A percentile compares a stretch with the other conserved stretches of the same genome.
Conservation (phyloP, 2,113 vertebrate species). For the Uria lomvia region DNA sequence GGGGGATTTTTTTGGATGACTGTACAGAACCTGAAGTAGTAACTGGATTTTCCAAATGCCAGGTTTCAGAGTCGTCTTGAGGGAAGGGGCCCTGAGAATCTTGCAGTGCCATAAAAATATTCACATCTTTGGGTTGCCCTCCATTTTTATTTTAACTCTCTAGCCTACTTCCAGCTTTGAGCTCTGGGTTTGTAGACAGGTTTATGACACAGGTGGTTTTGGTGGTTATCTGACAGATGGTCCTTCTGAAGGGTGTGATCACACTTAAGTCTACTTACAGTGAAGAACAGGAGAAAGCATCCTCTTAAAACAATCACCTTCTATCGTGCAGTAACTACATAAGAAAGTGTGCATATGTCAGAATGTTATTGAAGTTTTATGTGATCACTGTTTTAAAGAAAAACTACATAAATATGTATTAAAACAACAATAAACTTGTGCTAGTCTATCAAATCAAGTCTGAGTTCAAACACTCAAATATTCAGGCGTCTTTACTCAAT, state of each 20-base stretch:
- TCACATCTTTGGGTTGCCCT: not conserved
- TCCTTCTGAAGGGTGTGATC: not conserved
- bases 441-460: not conserved
- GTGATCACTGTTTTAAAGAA: not conserved
- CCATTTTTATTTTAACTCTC: not conserved
- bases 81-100: slow-evolving; percentile 24
- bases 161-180: not conserved
- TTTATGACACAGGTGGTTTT: not conserved
- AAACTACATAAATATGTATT: not conserved
- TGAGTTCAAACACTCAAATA: not conserved
- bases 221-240: not conserved
- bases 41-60: not conserved
- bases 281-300: not conserved
- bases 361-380: not conserved
- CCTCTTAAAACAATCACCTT: not conserved
- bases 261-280: not conserved
- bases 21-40: not conserved
- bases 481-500: not conserved
- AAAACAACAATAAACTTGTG: not conserved
- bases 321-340: not conserved
- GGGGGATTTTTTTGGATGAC: not conserved
- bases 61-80: not conserved
- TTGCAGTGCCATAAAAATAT: not conserved
- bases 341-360: not conserved
- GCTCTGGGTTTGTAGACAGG: not conserved